phyloP scores from a whole-genome alignment of 2,797 vertebrate species.

The Thaleichthys pacificus region DNA sequence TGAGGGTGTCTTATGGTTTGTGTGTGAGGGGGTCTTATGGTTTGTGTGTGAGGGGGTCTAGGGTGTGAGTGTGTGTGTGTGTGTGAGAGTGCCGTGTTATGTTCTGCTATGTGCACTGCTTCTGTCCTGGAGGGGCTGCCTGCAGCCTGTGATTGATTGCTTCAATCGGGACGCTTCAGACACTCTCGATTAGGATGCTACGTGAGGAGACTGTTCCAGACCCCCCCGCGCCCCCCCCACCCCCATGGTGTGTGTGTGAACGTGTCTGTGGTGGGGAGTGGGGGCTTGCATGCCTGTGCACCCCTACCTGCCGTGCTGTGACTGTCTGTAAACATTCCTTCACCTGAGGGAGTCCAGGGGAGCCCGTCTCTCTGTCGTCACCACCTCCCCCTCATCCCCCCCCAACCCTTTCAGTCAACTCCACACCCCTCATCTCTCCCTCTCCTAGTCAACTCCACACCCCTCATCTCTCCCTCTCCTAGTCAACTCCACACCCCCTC shows the following conservation, averaged over 20 bases:
- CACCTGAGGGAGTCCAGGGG: not conserved
- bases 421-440: not conserved
- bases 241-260: not conserved
- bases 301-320: conserved; percentile 30
- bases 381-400: not conserved
- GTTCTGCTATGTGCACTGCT: conserved; percentile 8
- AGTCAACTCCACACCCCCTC: too few species aligned
- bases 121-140: conserved; percentile 33
- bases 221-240: not conserved
- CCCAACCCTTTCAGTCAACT: not conserved
- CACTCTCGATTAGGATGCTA: conserved; percentile 54
- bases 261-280: not conserved
- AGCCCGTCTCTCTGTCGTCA: too few species aligned
- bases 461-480: too few species aligned
- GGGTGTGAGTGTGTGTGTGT: conserved; percentile 5
- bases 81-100: conserved; percentile 11
- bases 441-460: not conserved
- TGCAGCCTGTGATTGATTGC: conserved; percentile 60
- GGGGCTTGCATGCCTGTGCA: too few species aligned
- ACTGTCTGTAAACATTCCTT: conserved; percentile 32
- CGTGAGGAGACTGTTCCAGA: conserved; percentile 55
- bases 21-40: not conserved
- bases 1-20: not conserved
- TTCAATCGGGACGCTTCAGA: conserved; percentile 56
- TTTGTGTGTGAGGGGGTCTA: conserved; percentile 1